Conservation (phyloP, 2,113 vertebrate species). For the Opisthocomus hoazin region DNA sequence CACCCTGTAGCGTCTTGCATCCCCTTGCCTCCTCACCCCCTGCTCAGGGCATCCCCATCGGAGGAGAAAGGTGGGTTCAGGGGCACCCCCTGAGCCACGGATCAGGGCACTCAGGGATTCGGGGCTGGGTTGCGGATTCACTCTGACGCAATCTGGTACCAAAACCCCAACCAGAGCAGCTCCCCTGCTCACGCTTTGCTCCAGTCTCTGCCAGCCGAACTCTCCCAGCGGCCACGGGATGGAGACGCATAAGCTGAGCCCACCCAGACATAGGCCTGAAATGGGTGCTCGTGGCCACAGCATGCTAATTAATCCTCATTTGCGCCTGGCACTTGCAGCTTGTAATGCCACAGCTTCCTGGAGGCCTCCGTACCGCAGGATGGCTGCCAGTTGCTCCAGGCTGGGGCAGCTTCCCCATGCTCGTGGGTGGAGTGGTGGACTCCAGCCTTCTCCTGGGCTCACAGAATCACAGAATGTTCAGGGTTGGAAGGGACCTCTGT, state of each 20-base stretch:
- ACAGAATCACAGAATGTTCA: no score
- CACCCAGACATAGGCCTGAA: neutral
- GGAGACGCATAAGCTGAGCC: neutral
- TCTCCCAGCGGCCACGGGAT: rapidly evolving
- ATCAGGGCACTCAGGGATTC: rapidly evolving
- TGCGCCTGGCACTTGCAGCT: neutral
- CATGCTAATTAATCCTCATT: neutral
- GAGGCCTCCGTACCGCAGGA: neutral
- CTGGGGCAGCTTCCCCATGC: neutral
- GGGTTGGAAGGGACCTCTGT: no score
- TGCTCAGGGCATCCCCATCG: rapidly evolving
- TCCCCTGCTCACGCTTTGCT: neutral
- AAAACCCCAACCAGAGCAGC: neutral
- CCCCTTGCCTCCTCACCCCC: rapidly evolving
- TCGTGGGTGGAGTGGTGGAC: neutral
- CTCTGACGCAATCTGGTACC: neutral
- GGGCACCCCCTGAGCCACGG: neutral
- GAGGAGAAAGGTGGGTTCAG: neutral
- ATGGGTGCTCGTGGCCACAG: neutral
- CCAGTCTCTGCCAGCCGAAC: neutral
- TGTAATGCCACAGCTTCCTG: neutral
- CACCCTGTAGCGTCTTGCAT: neutral
- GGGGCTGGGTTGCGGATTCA: neutral
- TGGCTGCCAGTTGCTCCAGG: neutral
- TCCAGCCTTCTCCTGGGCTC: neutral